phyloP scores from a whole-genome alignment of 2,113 vertebrate species.

The Crotalus viridis region DNA sequence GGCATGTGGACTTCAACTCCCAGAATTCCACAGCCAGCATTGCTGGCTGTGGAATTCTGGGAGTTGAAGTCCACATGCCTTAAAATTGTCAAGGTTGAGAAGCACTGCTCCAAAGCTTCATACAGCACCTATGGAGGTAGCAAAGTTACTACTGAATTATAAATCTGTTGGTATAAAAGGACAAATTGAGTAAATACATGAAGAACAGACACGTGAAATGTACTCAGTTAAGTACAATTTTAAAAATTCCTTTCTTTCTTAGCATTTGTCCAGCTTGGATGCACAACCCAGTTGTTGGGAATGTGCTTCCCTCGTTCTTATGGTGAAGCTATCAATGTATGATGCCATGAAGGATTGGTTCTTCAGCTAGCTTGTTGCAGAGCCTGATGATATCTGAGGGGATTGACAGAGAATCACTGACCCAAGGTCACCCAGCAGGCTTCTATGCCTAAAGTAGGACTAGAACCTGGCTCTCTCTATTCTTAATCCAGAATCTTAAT shows the following conservation, averaged over 20 bases:
- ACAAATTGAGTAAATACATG: not conserved
- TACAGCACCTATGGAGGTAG: not conserved
- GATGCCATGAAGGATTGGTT: not conserved
- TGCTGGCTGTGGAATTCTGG: no score
- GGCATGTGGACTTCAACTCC: no score
- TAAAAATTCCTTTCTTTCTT: not conserved
- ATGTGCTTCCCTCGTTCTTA: not conserved
- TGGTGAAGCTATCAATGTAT: not conserved
- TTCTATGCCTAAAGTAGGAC: not conserved
- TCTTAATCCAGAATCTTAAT: not conserved
- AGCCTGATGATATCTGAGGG: not conserved
- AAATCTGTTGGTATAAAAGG: not conserved
- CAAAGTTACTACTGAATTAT: not conserved
- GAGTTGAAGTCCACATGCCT: no score
- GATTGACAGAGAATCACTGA: not conserved
- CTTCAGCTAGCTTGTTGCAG: not conserved
- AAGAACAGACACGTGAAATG: not conserved
- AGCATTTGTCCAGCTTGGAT: not conserved
- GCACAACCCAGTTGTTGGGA: not conserved
- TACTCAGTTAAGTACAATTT: not conserved
- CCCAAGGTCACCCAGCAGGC: not conserved
- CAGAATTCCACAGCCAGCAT: no score
- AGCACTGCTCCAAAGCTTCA: not conserved
- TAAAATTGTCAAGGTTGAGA: no score
- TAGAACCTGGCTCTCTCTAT: not conserved